Evolutionary conservation across 2,888 invertebrate genomes (phyloP).

Genomic region (Criorhina ranunculi): DNA sequence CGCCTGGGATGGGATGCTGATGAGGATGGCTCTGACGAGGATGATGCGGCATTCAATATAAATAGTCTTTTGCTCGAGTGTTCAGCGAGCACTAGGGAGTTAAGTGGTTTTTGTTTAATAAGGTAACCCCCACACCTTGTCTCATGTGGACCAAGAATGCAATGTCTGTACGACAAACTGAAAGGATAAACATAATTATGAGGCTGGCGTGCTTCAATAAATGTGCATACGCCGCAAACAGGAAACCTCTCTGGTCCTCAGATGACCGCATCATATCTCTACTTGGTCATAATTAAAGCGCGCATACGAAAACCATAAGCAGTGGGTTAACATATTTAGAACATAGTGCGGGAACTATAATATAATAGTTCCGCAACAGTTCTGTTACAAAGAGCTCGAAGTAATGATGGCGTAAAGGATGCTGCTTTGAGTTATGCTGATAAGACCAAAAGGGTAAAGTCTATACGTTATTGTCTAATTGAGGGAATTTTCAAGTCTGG

Average conservation of each 20-base stretch:
- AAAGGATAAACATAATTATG: constrained; percentile 49
- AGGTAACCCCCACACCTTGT: constrained; percentile 46
- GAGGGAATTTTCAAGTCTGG: too few species aligned
- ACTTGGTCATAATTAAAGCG: constrained; percentile 61
- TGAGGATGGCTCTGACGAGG: constrained; percentile 43
- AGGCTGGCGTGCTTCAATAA: constrained; percentile 50
- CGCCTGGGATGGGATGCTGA: constrained; percentile 40
- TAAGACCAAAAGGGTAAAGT: background rate
- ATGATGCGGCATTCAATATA: constrained; percentile 71
- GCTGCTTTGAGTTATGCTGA: constrained; percentile 10
- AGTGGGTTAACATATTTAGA: constrained; percentile 30
- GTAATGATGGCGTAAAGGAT: background rate
- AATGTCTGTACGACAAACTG: constrained; percentile 38
- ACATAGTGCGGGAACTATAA: constrained; percentile 29
- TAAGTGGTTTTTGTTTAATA: constrained; percentile 76
- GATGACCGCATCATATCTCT: constrained; percentile 52
- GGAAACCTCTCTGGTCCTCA: constrained; percentile 37
- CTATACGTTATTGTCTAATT: background rate
- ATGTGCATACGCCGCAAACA: constrained; percentile 48
- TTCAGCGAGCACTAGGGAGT: constrained; percentile 51
- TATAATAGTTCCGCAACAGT: background rate
- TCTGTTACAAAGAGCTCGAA: background rate
- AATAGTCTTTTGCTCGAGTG: constrained; percentile 58
- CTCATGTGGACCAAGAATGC: constrained; percentile 41
- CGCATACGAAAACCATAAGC: constrained; percentile 47